Evolutionary conservation across 1,140 invertebrate genomes (phyloP).

Genomic region (Drosophila burlai): DNA sequence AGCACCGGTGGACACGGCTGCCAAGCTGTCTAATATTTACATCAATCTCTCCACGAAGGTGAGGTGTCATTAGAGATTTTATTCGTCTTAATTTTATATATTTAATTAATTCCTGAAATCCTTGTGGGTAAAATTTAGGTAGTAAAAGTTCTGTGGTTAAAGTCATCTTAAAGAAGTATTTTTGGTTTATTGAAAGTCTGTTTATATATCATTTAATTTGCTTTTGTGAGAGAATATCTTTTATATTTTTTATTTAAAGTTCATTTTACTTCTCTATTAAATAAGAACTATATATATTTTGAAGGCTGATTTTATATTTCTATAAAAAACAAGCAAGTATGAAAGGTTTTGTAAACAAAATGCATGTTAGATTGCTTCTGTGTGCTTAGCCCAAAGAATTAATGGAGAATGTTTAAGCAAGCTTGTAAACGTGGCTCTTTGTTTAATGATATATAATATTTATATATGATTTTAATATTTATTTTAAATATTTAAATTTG

Average conservation of each 20-base stretch:
- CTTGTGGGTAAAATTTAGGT: background rate
- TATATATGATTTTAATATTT: background rate
- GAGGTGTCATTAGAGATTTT: background rate
- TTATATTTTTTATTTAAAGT: background rate
- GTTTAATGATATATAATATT: background rate
- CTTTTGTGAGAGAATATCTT: background rate
- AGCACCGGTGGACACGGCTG: slow-evolving; percentile 98
- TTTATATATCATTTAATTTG: too few relatives aligned
- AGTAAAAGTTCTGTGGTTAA: background rate
- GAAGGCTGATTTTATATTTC: background rate
- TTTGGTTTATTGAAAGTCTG: too few relatives aligned
- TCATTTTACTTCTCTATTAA: background rate
- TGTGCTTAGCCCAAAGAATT: slow-evolving; percentile 7
- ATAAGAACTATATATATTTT: background rate
- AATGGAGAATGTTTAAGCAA: slow-evolving; percentile 6
- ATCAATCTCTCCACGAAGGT: slow-evolving; percentile 94
- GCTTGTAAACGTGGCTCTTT: slow-evolving; percentile 13
- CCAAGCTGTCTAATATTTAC: slow-evolving; percentile 97
- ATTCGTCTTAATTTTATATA: background rate
- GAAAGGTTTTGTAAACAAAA: slow-evolving; percentile 5
- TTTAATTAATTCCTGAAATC: background rate
- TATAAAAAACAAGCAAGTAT: slow-evolving; percentile 12
- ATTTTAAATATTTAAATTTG: background rate
- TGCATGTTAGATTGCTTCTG: slow-evolving; percentile 13
- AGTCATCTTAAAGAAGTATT: background rate